Percentiles rank a stretch among this genome's conserved stretches.
phyloP scores from a whole-genome alignment of 2,888 invertebrate species.

The Brachynemurus nebulosus region DNA sequence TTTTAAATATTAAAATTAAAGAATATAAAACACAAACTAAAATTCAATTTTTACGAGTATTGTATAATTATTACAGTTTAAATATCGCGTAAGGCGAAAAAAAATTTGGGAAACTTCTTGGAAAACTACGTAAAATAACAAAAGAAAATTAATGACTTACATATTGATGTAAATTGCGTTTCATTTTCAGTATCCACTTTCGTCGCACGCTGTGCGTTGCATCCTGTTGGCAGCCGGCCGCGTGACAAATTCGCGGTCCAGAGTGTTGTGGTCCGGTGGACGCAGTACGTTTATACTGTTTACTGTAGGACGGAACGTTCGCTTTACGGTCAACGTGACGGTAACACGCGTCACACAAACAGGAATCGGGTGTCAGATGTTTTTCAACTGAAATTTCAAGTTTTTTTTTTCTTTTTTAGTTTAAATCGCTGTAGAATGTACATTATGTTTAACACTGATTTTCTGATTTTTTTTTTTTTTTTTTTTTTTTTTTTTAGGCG shows the following conservation, averaged over 20 bases:
- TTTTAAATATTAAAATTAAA: no score
- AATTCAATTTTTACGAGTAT: no score
- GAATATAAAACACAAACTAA: no score
- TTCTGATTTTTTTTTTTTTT: no score
- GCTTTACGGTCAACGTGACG: slow-evolving; percentile 73
- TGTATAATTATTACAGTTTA: no score
- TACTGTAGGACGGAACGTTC: slow-evolving; percentile 53
- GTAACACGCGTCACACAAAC: slow-evolving; percentile 78
- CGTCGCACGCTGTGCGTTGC: slow-evolving; percentile 52
- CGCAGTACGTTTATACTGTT: slow-evolving; percentile 26
- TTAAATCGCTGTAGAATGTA: no score
- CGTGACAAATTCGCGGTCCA: slow-evolving; percentile 41
- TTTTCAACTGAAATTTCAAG: slow-evolving; percentile 60
- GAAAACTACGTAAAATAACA: no score
- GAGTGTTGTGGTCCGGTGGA: slow-evolving; percentile 24
- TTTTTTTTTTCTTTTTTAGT: no score
- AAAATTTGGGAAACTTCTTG: no score
- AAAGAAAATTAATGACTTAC: slow-evolving; percentile 24
- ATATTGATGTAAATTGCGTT: slow-evolving; percentile 50
- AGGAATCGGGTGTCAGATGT: slow-evolving; percentile 70
- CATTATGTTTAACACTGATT: no score
- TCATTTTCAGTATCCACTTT: slow-evolving; percentile 59
- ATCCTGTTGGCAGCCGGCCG: slow-evolving; percentile 42
- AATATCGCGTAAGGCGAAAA: no score
- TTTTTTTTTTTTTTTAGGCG: no score